Evolutionary conservation across 2,797 vertebrate genomes (phyloP), one percentile per base, ranked within the genome.

Genomic region (Echiichthys vipera): DNA sequence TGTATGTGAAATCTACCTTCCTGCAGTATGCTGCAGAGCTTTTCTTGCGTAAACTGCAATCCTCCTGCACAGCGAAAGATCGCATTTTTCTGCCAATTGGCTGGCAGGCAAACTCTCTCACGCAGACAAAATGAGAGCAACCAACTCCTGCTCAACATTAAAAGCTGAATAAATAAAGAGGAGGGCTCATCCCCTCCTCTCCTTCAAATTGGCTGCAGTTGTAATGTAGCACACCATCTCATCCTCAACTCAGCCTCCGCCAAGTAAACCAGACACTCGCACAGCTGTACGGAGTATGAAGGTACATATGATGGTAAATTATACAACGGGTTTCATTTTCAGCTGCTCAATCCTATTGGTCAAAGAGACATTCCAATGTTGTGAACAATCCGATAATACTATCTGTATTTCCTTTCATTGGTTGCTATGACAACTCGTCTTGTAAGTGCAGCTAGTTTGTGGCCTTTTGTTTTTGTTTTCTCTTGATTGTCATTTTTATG

Each of bases 121-220:
- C 61, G 9, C 75, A 81, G 72, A 78, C 66, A 74, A 84, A 88
- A 84, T 74, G 82, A 62, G 47, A n/a, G 56, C 71, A 74, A 78
- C 81, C 85, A 85, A 88, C 53, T 73, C 69, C 58, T 58, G 82
- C 79, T 80, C 71, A 70, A 84, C 82, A 81, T 86, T 88, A 80
- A 84, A 74, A 83, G 83, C 70, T 84, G 84, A 87, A 87, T 88
- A 84, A 88, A 89, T 88, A 77, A 91, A 80, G 62, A 83, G 56
- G 22, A 73, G 20, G 56, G 55, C 75, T 84, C 77, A 72, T 77
- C 55, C 59, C 64, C 37, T 54, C 71, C 36, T 66, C 69, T 71
- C 32, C 42, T 40, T 80, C n/a, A 12, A 76, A 68, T 72, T 83
- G 86, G 85, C 75, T 65, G 64, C 57, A 10, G 78, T 65, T 72